These are phyloP conservation scores for Hirtodrosophila histrioides DNA, from an alignment of 2,888 invertebrate species.

Conservation along the genomic window DNA sequence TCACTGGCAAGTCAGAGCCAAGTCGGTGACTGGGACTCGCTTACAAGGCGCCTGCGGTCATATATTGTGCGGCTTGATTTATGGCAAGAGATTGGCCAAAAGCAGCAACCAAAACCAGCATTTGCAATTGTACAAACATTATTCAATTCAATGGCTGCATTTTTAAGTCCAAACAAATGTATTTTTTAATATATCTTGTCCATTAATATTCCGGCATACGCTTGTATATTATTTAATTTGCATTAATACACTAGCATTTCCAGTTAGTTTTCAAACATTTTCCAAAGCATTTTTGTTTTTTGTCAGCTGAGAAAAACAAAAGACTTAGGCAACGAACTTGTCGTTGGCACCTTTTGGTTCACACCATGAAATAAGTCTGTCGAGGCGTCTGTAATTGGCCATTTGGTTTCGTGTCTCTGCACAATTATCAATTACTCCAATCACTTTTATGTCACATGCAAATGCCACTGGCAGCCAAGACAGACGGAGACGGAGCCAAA, in stretches of 20 bases:
- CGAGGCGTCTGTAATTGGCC: slow-evolving; percentile 58
- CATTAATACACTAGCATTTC: slow-evolving; percentile 49
- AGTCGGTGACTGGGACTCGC: slow-evolving; percentile 73
- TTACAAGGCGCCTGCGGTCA: slow-evolving; percentile 78
- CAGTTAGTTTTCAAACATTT: background rate
- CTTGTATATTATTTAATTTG: slow-evolving; percentile 43
- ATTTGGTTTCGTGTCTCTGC: slow-evolving; percentile 68
- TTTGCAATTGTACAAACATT: slow-evolving; percentile 70
- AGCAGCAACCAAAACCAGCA: slow-evolving; percentile 54
- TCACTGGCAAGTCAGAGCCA: slow-evolving; percentile 60
- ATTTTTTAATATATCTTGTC: slow-evolving; percentile 25
- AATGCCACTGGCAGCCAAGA: slow-evolving; percentile 59
- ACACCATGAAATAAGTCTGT: slow-evolving; percentile 36
- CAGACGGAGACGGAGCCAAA: slow-evolving; percentile 25
- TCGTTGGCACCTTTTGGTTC: slow-evolving; percentile 38
- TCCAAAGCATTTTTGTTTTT: slow-evolving; percentile 1
- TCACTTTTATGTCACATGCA: slow-evolving; percentile 80
- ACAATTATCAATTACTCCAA: slow-evolving; percentile 78
- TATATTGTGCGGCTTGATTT: slow-evolving; percentile 75
- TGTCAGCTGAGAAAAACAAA: slow-evolving; percentile 47
- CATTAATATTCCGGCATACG: slow-evolving; percentile 23
- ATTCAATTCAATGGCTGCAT: slow-evolving; percentile 61
- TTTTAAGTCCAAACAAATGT: slow-evolving; percentile 21
- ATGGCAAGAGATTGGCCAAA: slow-evolving; percentile 75
- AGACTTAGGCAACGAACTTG: slow-evolving; percentile 67